These are phyloP conservation scores for Cryptocephalus moraei DNA, from an alignment of 2,888 invertebrate species.

Conservation along the genomic window DNA sequence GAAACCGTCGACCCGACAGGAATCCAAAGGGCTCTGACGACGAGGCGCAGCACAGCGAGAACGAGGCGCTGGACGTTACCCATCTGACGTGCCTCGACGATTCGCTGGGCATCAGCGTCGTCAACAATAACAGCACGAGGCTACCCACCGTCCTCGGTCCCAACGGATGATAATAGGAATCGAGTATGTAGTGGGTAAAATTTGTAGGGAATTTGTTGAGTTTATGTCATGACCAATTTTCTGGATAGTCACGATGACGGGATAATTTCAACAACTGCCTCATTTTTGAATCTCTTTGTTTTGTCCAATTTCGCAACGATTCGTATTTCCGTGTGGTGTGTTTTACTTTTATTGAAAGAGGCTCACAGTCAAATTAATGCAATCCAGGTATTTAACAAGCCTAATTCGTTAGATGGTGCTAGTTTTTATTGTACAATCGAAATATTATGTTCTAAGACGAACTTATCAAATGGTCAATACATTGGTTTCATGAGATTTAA, in stretches of 20 bases:
- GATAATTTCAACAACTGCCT: no score
- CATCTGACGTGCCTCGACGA: conserved; percentile 29
- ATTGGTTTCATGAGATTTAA: no score
- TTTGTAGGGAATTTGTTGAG: conserved; percentile 1
- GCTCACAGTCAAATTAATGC: no score
- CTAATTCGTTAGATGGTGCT: no score
- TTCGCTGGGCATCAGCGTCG: conserved; percentile 10
- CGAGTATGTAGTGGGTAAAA: neutral
- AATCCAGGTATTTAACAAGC: no score
- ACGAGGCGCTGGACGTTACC: conserved; percentile 25
- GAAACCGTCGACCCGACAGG: conserved; percentile 4
- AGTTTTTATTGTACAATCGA: no score
- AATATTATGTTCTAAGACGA: no score
- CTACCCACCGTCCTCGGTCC: conserved; percentile 31
- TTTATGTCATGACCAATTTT: neutral
- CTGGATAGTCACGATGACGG: neutral
- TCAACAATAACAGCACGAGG: conserved; percentile 19
- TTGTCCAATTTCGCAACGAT: no score
- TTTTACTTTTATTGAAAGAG: no score
- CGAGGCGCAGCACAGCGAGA: conserved; percentile 7
- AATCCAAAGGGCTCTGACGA: conserved; percentile 9
- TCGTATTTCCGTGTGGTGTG: no score
- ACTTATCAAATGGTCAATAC: no score
- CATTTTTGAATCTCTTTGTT: no score
- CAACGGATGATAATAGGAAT: conserved; percentile 32